These are phyloP conservation scores for Piprites chloris DNA, from an alignment of 2,113 vertebrate species.

Conservation along the genomic window DNA sequence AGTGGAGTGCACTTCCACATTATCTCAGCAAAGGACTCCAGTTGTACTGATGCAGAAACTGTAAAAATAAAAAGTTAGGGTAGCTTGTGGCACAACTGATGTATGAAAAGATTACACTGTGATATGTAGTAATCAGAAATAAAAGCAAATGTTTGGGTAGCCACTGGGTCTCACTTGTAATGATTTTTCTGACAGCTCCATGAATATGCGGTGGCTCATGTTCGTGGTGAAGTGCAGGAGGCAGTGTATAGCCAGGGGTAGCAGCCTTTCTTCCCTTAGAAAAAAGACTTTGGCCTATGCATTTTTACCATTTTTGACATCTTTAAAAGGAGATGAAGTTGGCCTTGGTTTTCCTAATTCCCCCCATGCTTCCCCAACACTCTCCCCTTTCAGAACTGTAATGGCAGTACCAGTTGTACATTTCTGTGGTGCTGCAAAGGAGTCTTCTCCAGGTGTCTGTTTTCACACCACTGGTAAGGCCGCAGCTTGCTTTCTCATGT, in stretches of 20 bases:
- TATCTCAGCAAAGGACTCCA: background rate
- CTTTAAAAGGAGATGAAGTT: background rate
- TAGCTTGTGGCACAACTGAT: background rate
- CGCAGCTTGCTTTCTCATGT: background rate
- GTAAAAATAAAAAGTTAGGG: background rate
- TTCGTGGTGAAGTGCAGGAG: background rate
- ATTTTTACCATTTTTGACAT: background rate
- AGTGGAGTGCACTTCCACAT: background rate
- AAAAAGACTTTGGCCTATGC: background rate
- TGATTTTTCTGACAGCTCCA: background rate
- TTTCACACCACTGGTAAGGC: background rate
- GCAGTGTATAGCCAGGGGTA: accelerated
- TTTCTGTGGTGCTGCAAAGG: background rate
- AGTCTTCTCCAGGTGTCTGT: background rate
- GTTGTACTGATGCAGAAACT: background rate
- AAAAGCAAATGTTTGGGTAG: background rate
- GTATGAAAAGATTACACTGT: background rate
- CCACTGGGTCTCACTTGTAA: background rate
- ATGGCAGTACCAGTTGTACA: background rate
- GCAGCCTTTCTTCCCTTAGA: background rate
- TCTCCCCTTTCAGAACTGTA: background rate
- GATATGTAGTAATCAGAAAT: background rate
- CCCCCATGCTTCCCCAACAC: accelerated
- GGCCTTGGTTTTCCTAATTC: background rate
- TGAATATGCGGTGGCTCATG: background rate